These are phyloP conservation scores for Elachura formosa DNA, from an alignment of 2,113 vertebrate species.

Conservation along the genomic window DNA sequence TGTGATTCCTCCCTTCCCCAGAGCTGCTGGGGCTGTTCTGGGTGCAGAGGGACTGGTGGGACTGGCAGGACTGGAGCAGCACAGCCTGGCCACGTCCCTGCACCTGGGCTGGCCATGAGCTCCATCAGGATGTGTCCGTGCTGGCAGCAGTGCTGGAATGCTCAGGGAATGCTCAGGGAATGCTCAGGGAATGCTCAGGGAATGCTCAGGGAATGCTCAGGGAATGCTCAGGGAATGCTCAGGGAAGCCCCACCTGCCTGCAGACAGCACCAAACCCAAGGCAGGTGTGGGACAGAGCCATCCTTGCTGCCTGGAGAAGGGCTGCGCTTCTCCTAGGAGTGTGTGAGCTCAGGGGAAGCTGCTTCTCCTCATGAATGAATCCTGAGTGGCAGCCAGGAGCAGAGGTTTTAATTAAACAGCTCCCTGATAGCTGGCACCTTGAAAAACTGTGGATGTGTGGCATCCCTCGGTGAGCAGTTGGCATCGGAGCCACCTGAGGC, in stretches of 20 bases:
- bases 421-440: background rate
- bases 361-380: background rate
- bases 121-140: background rate
- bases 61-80: background rate
- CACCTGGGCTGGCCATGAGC: background rate
- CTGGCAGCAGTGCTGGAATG: too few species aligned
- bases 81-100: background rate
- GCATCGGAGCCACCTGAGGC: background rate
- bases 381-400: background rate
- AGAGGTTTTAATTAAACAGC: background rate
- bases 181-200: too few species aligned
- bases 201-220: too few species aligned
- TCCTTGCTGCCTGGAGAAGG: background rate
- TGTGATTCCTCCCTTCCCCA: background rate
- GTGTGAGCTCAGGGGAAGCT: background rate
- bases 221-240: background rate
- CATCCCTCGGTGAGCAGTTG: background rate
- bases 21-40: background rate
- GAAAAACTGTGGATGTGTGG: background rate
- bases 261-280: background rate
- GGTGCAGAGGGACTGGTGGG: background rate
- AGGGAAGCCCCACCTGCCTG: rapidly evolving
- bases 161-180: too few species aligned
- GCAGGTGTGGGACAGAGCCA: rapidly evolving
- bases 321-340: background rate